phyloP scores from a whole-genome alignment of 2,888 invertebrate genomes.

The Aproaerema taeniolella region DNA sequence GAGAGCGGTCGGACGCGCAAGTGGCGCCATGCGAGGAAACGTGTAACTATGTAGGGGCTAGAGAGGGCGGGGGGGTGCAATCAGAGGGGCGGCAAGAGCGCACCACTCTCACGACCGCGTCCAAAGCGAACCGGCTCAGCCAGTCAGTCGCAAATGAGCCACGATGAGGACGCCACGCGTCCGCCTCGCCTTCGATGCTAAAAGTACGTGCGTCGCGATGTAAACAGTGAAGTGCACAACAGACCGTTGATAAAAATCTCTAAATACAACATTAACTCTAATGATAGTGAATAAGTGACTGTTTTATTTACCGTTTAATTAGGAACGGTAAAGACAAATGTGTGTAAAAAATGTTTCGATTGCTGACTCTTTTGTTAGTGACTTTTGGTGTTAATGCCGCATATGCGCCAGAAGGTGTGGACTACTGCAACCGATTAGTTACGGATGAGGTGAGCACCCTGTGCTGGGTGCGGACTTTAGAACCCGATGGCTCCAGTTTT shows the following conservation, averaged over 20 bases:
- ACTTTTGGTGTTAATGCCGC: conserved; percentile 69
- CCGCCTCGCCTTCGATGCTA: conserved; percentile 46
- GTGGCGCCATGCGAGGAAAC: conserved; percentile 70
- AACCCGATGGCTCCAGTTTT: conserved; percentile 81
- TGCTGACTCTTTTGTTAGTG: conserved; percentile 71
- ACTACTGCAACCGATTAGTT: conserved; percentile 53
- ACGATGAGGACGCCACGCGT: conserved; percentile 62
- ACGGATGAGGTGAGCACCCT: conserved; percentile 73
- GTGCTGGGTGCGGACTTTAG: conserved; percentile 84
- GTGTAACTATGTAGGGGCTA: conserved; percentile 65
- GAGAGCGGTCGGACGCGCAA: conserved; percentile 61
- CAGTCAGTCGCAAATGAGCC: conserved; percentile 63
- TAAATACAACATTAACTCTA: conserved; percentile 33
- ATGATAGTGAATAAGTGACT: conserved; percentile 38
- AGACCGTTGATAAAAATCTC: conserved; percentile 36
- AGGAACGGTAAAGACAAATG: conserved; percentile 54
- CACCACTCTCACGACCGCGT: conserved; percentile 59
- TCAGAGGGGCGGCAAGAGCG: conserved; percentile 52
- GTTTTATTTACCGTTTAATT: conserved; percentile 33
- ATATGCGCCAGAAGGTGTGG: conserved; percentile 58
- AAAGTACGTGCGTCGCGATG: conserved; percentile 58
- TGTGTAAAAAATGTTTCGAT: conserved; percentile 70
- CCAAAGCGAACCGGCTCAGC: conserved; percentile 37
- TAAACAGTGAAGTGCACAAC: conserved; percentile 62
- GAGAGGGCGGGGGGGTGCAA: conserved; percentile 45